Evolutionary conservation across 2,797 vertebrate species (phyloP).

Genomic region (Microctenopoma stevenorrisi): DNA sequence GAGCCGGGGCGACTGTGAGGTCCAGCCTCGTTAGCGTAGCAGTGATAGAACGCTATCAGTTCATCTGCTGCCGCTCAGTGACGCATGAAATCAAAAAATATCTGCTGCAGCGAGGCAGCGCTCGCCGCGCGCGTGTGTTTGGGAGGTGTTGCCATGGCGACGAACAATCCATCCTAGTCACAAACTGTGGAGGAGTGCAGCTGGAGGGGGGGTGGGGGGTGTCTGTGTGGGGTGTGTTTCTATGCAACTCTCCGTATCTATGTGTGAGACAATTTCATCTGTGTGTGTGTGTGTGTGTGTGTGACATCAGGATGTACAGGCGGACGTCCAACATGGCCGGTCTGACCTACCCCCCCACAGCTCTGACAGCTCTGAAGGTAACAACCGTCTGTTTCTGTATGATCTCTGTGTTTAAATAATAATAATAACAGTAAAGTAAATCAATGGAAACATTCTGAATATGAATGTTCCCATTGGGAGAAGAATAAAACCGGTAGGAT

Average conservation of each 20-base stretch:
- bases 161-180: conserved; percentile 51
- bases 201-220: conserved; percentile 15
- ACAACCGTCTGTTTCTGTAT: neutral
- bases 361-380: conserved; percentile 93
- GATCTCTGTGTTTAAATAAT: too few relatives aligned
- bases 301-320: conserved; percentile 92
- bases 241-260: conserved; percentile 25
- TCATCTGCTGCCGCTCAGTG: conserved; percentile 64
- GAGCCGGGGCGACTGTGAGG: conserved; percentile 26
- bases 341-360: conserved; percentile 92
- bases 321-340: conserved; percentile 95
- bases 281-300: conserved; percentile 24
- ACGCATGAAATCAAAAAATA: conserved; percentile 67
- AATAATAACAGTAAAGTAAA: too few relatives aligned
- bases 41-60: conserved; percentile 45
- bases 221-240: conserved; percentile 33
- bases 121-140: conserved; percentile 41
- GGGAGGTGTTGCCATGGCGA: conserved; percentile 51
- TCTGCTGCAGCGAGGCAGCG: conserved; percentile 28
- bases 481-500: too few relatives aligned
- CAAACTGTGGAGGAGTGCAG: conserved; percentile 52
- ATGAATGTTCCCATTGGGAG: too few relatives aligned
- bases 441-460: too few relatives aligned
- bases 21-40: conserved; percentile 44
- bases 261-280: conserved; percentile 16